Evolutionary conservation across 2,888 invertebrate genomes (phyloP), one percentile per base, ranked within the genome.

Genomic region (Andrena praecox): DNA sequence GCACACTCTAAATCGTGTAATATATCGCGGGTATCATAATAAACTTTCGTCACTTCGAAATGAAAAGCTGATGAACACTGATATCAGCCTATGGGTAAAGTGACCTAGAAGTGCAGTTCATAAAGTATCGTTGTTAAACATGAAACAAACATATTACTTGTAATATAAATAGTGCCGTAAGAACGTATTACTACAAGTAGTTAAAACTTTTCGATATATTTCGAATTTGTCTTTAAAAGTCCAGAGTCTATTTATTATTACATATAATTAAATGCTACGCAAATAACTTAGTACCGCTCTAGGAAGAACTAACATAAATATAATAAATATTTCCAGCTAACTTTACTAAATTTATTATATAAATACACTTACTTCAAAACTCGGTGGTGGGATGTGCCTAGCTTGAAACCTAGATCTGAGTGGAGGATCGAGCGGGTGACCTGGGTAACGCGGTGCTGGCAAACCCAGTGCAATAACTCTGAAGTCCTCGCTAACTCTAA

Each of bases 401-500:
- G 98, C 98, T 94, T 99, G 99, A 94, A 99, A 99, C 78, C 99
- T 95, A 0, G 99, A 99, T 73, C 99, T 95, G 42, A 99, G 95
- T 0, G 99, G 99, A 29, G 99, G 99, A 95, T 99, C 99, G 50
- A 99, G 95, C 0, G 99, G 98, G 93, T 99, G 98, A 4, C 99
- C 99, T 68, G 96, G 96, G 94, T 98, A 99, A 71, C 96, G 95
- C 31, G 98, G 98, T 16, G 98, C 97, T 0, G 99, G 98, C 80
- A 99, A 92, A 0, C 99, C 99, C n/a, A 99, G 94, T 0, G 98
- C 99, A 73, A 99, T 97, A 10, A 99, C 98, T 63, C 99, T 96
- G 94, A 99, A 99, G 91, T 98, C 96, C 93, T 99, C 98, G 89
- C 97, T 97, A 0, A 99, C 99, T 85, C 99, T 95, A 4, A 99